These are phyloP conservation scores for Odiellus spinosus DNA, from an alignment of 2,888 invertebrate species.

Conservation along the genomic window DNA sequence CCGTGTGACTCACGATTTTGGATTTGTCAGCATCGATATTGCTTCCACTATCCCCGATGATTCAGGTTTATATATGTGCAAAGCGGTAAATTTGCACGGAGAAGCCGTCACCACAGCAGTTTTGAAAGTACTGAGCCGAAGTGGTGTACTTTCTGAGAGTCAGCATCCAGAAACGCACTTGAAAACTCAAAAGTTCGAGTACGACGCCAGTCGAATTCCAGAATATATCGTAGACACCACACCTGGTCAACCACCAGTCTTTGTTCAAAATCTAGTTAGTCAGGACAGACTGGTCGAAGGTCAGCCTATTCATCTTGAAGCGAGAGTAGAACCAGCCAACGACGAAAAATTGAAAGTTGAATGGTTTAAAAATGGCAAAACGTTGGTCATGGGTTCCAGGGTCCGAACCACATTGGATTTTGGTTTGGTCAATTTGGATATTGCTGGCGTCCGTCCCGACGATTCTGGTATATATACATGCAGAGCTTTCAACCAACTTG, in stretches of 20 bases:
- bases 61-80: conserved; percentile 83
- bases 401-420: conserved; percentile 91
- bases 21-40: conserved; percentile 81
- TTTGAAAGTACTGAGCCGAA: conserved; percentile 50
- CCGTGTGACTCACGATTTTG: conserved; percentile 83
- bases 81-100: conserved; percentile 82
- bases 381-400: conserved; percentile 64
- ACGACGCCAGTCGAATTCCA: conserved; percentile 75
- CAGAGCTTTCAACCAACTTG: conserved; percentile 77
- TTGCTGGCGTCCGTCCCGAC: conserved; percentile 67
- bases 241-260: conserved; percentile 44
- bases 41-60: conserved; percentile 73
- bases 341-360: conserved; percentile 42
- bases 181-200: conserved; percentile 77
- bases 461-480: conserved; percentile 93
- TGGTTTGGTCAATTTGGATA: conserved; percentile 80
- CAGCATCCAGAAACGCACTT: conserved; percentile 83
- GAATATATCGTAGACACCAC: conserved; percentile 6
- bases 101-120: conserved; percentile 84
- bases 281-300: conserved; percentile 77
- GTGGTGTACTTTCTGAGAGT: conserved; percentile 59
- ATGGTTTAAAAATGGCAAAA: conserved; percentile 62
- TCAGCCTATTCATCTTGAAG: conserved; percentile 81
- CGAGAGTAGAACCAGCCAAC: conserved; percentile 66
- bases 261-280: conserved; percentile 74